These are phyloP conservation scores for Calosoma granatense DNA, from an alignment of 1,140 invertebrate genomes.

Conservation along the genomic window DNA sequence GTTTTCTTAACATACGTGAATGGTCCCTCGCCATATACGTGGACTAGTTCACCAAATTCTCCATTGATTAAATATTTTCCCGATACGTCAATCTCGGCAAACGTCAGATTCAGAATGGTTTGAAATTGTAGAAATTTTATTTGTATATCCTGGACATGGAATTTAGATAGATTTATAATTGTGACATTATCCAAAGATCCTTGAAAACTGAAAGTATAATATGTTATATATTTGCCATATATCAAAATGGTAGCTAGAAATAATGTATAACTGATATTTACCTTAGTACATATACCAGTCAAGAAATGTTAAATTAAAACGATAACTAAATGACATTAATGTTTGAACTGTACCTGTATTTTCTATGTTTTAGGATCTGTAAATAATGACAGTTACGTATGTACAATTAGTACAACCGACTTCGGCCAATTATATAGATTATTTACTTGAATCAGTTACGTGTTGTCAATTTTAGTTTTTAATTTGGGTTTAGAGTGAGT, in stretches of 20 bases:
- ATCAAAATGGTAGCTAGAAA: too few relatives aligned
- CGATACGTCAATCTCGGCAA: slow-evolving; percentile 24
- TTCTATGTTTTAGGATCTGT: too few relatives aligned
- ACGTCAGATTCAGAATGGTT: slow-evolving; percentile 22
- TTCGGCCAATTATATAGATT: too few relatives aligned
- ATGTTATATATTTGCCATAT: not conserved
- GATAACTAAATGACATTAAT: not conserved
- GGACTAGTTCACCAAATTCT: slow-evolving; percentile 23
- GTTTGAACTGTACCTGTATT: too few relatives aligned
- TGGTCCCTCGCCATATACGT: slow-evolving; percentile 26
- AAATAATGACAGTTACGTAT: too few relatives aligned
- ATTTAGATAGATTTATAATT: not conserved
- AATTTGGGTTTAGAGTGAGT: too few relatives aligned
- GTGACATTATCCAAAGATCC: not conserved
- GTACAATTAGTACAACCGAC: too few relatives aligned
- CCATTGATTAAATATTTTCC: slow-evolving; percentile 27
- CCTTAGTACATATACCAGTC: too few relatives aligned
- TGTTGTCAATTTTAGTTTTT: too few relatives aligned
- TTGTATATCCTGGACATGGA: not conserved
- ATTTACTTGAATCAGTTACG: too few relatives aligned
- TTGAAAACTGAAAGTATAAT: not conserved
- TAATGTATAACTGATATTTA: not conserved
- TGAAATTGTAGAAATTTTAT: not conserved
- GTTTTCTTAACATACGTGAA: slow-evolving; percentile 31
- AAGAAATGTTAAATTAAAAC: too few relatives aligned